A percentile compares a stretch with the other conserved stretches of the same genome.
Conservation (phyloP, 1,140 invertebrate genomes). For the Camponotus vicinus region DNA sequence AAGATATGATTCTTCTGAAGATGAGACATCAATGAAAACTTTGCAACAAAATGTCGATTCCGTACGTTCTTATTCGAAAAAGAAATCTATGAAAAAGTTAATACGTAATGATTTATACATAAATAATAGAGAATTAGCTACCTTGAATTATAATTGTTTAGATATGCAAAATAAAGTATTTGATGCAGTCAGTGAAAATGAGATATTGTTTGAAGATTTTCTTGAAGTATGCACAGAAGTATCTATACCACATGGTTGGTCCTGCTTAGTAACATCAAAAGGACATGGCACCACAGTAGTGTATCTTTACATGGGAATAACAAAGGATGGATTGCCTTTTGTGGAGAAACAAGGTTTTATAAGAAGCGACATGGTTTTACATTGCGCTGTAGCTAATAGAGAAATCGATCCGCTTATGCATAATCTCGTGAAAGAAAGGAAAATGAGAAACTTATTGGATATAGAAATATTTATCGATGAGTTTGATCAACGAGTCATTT, state of each 20-base stretch:
- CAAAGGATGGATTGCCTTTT: conserved; percentile 79
- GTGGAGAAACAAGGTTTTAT: conserved; percentile 82
- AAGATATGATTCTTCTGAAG: background rate
- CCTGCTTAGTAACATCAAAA: conserved; percentile 79
- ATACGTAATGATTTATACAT: background rate
- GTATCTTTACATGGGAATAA: conserved; percentile 79
- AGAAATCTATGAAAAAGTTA: background rate
- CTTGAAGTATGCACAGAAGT: conserved; percentile 82
- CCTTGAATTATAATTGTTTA: conserved; percentile 37
- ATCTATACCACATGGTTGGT: conserved; percentile 81
- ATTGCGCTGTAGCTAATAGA: conserved; percentile 77
- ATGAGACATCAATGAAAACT: background rate
- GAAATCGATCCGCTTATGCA: conserved; percentile 79
- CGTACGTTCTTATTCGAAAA: background rate
- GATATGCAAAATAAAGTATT: conserved; percentile 7
- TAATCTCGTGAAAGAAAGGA: conserved; percentile 77
- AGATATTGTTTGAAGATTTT: conserved; percentile 81
- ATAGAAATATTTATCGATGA: conserved; percentile 82
- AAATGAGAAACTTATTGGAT: conserved; percentile 76
- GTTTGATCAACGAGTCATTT: conserved; percentile 80
- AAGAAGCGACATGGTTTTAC: conserved; percentile 81
- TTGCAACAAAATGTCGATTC: background rate
- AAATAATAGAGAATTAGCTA: conserved; percentile 16
- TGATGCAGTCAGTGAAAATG: conserved; percentile 16
- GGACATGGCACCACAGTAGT: conserved; percentile 79